A percentile compares a stretch with the other conserved stretches of the same genome.
phyloP scores from a whole-genome alignment of 2,888 invertebrate species.

The Pteria penguin region DNA sequence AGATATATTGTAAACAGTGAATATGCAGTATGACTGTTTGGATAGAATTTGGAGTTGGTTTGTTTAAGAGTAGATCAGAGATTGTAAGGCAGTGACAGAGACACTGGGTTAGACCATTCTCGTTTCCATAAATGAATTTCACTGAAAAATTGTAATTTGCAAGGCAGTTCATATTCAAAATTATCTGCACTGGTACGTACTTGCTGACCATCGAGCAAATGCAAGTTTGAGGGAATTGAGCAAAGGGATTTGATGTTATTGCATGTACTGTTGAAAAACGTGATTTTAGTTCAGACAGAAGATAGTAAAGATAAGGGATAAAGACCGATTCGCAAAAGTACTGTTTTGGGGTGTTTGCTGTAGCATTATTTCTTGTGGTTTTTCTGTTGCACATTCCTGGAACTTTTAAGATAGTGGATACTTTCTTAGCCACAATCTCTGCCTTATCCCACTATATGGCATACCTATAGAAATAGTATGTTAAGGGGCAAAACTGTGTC shows the following conservation, averaged over 20 bases:
- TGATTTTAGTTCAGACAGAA: no score
- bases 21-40: slow-evolving; percentile 21
- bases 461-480: background rate
- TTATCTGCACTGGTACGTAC: background rate
- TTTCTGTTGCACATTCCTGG: no score
- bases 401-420: slow-evolving; percentile 5
- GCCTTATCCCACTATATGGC: background rate
- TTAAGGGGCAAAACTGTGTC: no score
- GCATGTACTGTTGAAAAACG: no score
- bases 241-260: background rate
- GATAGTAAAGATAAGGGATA: slow-evolving; percentile 1
- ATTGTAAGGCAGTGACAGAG: slow-evolving; percentile 5
- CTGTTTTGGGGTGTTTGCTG: background rate
- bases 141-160: slow-evolving; percentile 5
- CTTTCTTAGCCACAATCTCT: background rate
- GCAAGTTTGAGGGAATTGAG: slow-evolving; percentile 5
- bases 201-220: slow-evolving; percentile 12
- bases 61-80: slow-evolving; percentile 4
- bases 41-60: slow-evolving; percentile 21
- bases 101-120: background rate
- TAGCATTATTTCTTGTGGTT: slow-evolving; percentile 11
- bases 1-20: no score
- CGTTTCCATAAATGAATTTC: slow-evolving; percentile 1
- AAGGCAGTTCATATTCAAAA: slow-evolving; percentile 7
- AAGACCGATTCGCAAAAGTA: slow-evolving; percentile 8